Conservation (phyloP, 2,113 vertebrate genomes). For the Platysternon megacephalum region DNA sequence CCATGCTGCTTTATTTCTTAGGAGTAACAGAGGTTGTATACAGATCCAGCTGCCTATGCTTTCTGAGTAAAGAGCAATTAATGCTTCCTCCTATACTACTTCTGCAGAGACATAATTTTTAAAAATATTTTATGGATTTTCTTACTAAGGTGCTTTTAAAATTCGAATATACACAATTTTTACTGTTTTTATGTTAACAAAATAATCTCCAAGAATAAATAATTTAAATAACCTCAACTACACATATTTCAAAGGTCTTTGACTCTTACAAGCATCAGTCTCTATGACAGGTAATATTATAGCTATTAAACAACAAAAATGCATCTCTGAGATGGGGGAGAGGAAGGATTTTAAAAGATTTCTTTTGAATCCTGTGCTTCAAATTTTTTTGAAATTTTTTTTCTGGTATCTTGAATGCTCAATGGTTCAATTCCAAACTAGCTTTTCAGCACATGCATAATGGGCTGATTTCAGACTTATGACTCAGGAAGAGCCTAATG, state of each 20-base stretch:
- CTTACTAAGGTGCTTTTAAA: not conserved
- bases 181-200: not conserved
- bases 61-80: not conserved
- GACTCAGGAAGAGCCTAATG: not conserved
- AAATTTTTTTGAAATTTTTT: slow-evolving; percentile 24
- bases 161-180: not conserved
- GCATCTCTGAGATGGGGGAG: not conserved
- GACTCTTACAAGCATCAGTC: not conserved
- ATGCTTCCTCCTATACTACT: not conserved
- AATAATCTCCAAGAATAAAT: not conserved
- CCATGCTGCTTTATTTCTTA: not conserved
- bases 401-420: not conserved
- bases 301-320: not conserved
- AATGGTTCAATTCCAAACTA: not conserved
- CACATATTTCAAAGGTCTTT: not conserved
- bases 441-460: not conserved
- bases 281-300: not conserved
- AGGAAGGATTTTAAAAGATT: not conserved
- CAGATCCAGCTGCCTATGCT: not conserved
- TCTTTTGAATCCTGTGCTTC: slow-evolving; percentile 7
- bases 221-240: not conserved
- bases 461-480: not conserved
- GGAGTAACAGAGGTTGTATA: not conserved
- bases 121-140: not conserved
- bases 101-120: not conserved